phyloP scores from a whole-genome alignment of 2,113 vertebrate species.

The Sphaerodactylus townsendi region DNA sequence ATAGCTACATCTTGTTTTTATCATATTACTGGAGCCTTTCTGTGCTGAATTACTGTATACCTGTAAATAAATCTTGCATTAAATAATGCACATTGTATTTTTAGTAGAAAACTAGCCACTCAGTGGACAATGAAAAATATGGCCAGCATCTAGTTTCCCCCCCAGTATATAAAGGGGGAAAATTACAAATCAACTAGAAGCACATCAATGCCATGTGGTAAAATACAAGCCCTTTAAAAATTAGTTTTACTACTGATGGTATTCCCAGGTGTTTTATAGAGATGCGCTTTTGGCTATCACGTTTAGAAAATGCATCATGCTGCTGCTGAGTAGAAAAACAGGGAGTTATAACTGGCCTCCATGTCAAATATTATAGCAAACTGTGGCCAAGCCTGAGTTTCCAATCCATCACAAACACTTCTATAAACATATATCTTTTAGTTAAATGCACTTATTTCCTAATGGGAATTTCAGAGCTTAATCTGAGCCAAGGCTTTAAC shows the following conservation, averaged over 20 bases:
- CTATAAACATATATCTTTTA: conserved; percentile 48
- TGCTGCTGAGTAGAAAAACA: conserved; percentile 38
- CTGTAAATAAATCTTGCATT: not conserved
- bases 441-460: conserved; percentile 46
- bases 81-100: not conserved
- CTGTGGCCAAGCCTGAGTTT: conserved; percentile 19
- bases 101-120: not conserved
- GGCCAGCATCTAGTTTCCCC: not conserved
- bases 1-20: conserved; percentile 46
- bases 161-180: not conserved
- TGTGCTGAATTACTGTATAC: not conserved
- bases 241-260: conserved; percentile 27
- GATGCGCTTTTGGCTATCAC: conserved; percentile 37
- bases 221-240: not conserved
- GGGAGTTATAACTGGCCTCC: conserved; percentile 23
- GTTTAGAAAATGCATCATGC: conserved; percentile 37
- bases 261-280: conserved; percentile 39
- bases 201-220: not conserved
- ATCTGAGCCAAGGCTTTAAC: not conserved
- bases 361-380: not conserved
- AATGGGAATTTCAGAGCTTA: conserved; percentile 42
- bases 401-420: conserved; percentile 51
- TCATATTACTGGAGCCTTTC: not conserved
- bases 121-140: not conserved
- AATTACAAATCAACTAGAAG: not conserved